Evolutionary conservation across 2,797 vertebrate genomes (phyloP), one percentile per base, ranked within the genome.

Genomic region (Sebastolobus alascanus): DNA sequence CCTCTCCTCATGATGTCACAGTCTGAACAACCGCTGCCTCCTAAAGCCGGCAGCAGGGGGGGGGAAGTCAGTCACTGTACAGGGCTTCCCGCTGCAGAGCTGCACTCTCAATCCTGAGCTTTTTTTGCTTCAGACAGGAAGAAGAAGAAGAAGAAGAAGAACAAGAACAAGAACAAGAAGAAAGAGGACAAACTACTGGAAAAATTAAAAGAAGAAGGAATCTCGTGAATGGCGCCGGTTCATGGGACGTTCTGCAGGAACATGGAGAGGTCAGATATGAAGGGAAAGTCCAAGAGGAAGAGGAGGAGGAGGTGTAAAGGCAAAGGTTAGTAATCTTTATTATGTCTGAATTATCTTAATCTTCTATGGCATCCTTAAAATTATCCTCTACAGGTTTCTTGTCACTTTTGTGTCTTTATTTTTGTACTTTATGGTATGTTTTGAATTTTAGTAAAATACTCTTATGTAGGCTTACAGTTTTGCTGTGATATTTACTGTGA

Each of bases 201-300:
- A 4, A 13, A 13, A 54, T 20, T 8, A 20, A 38, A 11, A 31
- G 1, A 33, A 22, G 11, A 22, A 12, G 20, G 43, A 67, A 43
- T 64, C 25, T 63, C 80, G 55, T 9, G 63, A 79, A 97, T 96
- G 97, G 95, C 96, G 73, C 94, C 95, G 0, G 95, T 95, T 35
- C 85, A 95, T 82, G 94, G 94, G 73, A 93, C 80, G 90, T 91
- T 90, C 94, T 90, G 77, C 73, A 73, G 96, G 80, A 92, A 84
- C 31, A 83, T 94, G 69, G 96, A 95, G 86, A 93, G 77, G 75
- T 91, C 95, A 29, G 94, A 96, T 67, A 84, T 94, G 83, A 94
- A 84, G 91, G 95, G 95, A 91, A 97, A 95, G 95, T 95, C 94
- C 75, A 97, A 94, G 87, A 93, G 96, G 20, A 94, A 94, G 85